Base-by-base conservation (phyloP, 1,140 invertebrate species). In the Hycleus phaleratus region DNA sequence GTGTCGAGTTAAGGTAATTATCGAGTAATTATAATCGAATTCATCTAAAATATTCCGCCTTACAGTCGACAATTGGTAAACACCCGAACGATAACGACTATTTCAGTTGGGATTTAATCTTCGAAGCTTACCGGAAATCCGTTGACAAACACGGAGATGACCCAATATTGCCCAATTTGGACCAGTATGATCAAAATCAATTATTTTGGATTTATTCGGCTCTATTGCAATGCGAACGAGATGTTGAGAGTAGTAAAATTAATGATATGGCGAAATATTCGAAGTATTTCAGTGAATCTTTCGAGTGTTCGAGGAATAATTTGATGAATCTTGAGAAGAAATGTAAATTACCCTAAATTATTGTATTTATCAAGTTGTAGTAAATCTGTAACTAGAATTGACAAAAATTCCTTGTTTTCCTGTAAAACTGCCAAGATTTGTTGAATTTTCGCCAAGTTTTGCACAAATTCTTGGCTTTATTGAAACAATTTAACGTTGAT, bases 141-240 rank as follows among this genome's bases (percentile, higher is more conserved):
- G 11, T 39, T 10, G 26, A 10, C 25, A 40, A 26, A n/a, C 11
- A 47, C 39, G 45, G 12, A 6, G 54, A 48, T 12, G 46, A 49
- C 7, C 12, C 46, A 11, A 9, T 46, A 46, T 39, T 56, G n/a
- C 45, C 45, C n/a, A 32, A 32, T 32, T 18, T 42, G 7, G n/a
- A 47, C n/a, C 38, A 45, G 5, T 56, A 56, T 45, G 38, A 9
- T 26, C 54, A 43, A 43, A 40, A 56, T n/a, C 54, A 56, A 46
- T 49, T 56, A 18, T 56, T 56, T 42, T 56, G 54, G 54, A 56
- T 56, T 38, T 12, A 45, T 42, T 25, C 51, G 40, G 46, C 40
- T 45, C 25, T 53, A 42, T 46, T 45, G 44, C 44, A 53, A 26
- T 53, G 51, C 24, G 26, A 53, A 32, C 43, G 32, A 11, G 38